Base-by-base conservation (phyloP, 2,113 vertebrate species). In the Hemiscyllium ocellatum region DNA sequence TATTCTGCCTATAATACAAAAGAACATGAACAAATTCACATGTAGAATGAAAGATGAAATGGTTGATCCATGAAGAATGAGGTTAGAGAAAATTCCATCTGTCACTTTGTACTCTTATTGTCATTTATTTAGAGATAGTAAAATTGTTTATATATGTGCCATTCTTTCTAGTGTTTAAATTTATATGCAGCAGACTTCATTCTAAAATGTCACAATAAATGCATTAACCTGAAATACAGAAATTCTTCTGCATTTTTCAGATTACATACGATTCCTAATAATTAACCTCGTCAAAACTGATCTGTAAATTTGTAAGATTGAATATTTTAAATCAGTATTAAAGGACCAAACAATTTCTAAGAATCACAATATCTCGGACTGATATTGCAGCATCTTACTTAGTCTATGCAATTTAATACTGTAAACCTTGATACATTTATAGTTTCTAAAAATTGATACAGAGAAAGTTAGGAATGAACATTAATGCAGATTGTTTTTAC, bases 51-150 rank as follows among this genome's bases (percentile, higher is more conserved):
- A 47, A 68, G 56, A 70, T 94, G 66, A 94, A 69, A 94, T 94
- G 66, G 91, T 94, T 94, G 91, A 94, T 69, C n/a, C 37, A 94
- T 94, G 20, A 94, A 94, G 65, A 69, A 69, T 94, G 65, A 94
- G 66, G 91, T 69, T 47, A 94, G 91, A 94, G n/a, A 94, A 94
- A 94, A 69, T 42, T 69, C 91, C 66, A 94, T 69, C 37, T 94
- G n/a, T 68, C 56, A 94, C 19, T 94, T 94, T 94, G 90, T 94
- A 65, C 65, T 70, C 20, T 68, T 94, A 94, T 37, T 37, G 19
- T 94, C 91, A 68, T 94, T 69, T 94, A 94, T 69, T 22, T 42
- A 42, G n/a, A 94, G 66, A 50, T 70, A 69, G 91, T 47, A 68
- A 94, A 94, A 69, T 94, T 69, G 94, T 90, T 90, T 90, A 90